Evolutionary conservation across 2,888 invertebrate genomes (phyloP), one percentile per base, ranked within the genome.

Genomic region (Drosophila sordidula): DNA sequence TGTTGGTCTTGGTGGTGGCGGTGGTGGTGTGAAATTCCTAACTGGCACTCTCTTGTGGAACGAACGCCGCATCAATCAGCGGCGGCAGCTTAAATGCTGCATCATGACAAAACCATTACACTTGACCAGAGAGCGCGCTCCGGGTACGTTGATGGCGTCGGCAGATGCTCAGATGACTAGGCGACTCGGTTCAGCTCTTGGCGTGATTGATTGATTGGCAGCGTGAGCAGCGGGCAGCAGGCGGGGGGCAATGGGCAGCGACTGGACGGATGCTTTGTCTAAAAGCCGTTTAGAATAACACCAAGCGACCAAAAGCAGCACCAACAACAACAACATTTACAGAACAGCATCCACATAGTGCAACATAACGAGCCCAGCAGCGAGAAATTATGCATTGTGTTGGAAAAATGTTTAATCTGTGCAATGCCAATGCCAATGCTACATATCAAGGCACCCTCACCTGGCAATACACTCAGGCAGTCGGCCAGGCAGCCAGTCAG

Each of bases 71-170:
- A 84, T 86, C 83, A 84, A 82, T 82, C 82, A 82, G 70, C 73
- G 70, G 78, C 80, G 82, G 87, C 78, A 79, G 73, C 74, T 89
- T 91, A 91, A 90, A 89, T 90, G 90, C 90, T 86, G 90, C 89
- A 90, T 90, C 90, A 90, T 91, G 91, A 90, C 89, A 87, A 89
- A 90, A 89, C 91, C 90, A 80, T 83, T 89, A 80, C 89, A 88
- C 89, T 89, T 90, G 90, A 85, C 81, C 83, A 83, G 78, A 70
- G 74, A 61, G 62, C 49, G 55, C 57, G 45, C 62, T 66, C 42
- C 61, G 52, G 56, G 64, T 65, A 66, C 45, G 56, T 55, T 62
- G 71, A 61, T 68, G 65, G 69, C 70, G 84, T 74, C 87, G 89
- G 89, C 89, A 85, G 87, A 83, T 85, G 87, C 87, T 83, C 87